Evolutionary conservation across 2,113 vertebrate genomes (phyloP), one percentile per base, ranked within the genome.

Genomic region (Gallinago jamesoni): DNA sequence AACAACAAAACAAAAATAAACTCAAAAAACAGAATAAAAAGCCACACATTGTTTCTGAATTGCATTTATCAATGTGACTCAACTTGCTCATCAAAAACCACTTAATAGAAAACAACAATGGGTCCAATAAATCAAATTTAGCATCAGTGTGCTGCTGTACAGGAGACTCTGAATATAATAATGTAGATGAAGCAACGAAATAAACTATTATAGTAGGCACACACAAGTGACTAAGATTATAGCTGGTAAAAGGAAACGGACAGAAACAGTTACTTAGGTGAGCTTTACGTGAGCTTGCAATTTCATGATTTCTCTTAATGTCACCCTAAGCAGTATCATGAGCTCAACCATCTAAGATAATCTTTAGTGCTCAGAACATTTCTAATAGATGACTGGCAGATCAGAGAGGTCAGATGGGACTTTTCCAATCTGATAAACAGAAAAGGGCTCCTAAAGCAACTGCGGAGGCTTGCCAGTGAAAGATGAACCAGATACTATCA

Each of bases 361-460:
- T 24, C 85, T 78, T 60, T 16, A 87, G 25, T 24, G 59, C 50
- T 75, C 73, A 56, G 33, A 89, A 39, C 22, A 59, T 27, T 68
- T 72, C 77, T 72, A 67, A 48, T 2, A 94, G 73, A 78, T 64
- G 77, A 87, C 1, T 63, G 66, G 47, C 64, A 93, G 75, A 88
- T 88, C 76, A 80, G 43, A 85, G 85, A 92, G 91, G 64, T 94
- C 92, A 90, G 6, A 69, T 37, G 84, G 60, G 79, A 62, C 74
- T 76, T 31, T 70, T 39, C 76, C 75, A 88, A 94, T 55, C 90
- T 81, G 89, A 89, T 82, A 84, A 84, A 70, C 4, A 77, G 69
- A 90, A 93, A 94, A 87, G 39, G 18, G 66, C 25, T 89, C 89
- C 77, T 87, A 87, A 87, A 93, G 69, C 62, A 94, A 90, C 59